Evolutionary conservation across 1,140 invertebrate species (phyloP).

Genomic region (Hormaphis cornu): DNA sequence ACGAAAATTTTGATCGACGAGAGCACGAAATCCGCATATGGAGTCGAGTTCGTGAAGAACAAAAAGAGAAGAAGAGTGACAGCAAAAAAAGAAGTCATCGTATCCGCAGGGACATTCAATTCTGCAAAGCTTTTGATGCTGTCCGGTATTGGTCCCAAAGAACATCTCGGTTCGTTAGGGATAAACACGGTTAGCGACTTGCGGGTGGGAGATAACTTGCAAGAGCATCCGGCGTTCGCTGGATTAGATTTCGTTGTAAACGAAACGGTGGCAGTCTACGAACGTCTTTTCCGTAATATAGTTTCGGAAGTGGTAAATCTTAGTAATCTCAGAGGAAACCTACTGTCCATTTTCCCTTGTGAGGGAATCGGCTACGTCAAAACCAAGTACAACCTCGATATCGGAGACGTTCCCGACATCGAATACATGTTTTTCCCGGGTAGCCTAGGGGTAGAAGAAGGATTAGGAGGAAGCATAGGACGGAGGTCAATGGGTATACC

Average conservation of each 20-base stretch:
- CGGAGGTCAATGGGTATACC: conserved; percentile 42
- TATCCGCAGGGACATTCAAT: conserved; percentile 52
- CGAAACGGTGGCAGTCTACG: conserved; percentile 40
- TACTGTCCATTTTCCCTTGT: conserved; percentile 54
- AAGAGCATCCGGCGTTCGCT: conserved; percentile 63
- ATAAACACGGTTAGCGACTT: conserved; percentile 54
- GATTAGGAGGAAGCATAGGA: conserved; percentile 38
- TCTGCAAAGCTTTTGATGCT: conserved; percentile 56
- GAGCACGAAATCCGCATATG: conserved; percentile 52
- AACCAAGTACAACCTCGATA: conserved; percentile 43
- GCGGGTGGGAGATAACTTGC: conserved; percentile 69
- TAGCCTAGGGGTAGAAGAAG: conserved; percentile 34
- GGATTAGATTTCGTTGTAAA: conserved; percentile 58
- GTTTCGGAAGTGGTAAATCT: too few species aligned
- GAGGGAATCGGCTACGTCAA: conserved; percentile 63
- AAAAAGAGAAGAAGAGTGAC: conserved; percentile 40
- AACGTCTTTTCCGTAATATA: conserved; percentile 57
- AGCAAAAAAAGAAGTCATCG: conserved; percentile 51
- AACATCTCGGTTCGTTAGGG: conserved; percentile 45
- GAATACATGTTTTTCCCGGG: conserved; percentile 40
- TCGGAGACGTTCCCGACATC: conserved; percentile 38
- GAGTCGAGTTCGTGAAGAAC: conserved; percentile 51
- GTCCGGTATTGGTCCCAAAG: conserved; percentile 55
- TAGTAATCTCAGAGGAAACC: conserved; percentile 47
- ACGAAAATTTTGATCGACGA: conserved; percentile 63